Base-by-base conservation (phyloP, 1,140 invertebrate genomes). In the Nomia melanderi region DNA sequence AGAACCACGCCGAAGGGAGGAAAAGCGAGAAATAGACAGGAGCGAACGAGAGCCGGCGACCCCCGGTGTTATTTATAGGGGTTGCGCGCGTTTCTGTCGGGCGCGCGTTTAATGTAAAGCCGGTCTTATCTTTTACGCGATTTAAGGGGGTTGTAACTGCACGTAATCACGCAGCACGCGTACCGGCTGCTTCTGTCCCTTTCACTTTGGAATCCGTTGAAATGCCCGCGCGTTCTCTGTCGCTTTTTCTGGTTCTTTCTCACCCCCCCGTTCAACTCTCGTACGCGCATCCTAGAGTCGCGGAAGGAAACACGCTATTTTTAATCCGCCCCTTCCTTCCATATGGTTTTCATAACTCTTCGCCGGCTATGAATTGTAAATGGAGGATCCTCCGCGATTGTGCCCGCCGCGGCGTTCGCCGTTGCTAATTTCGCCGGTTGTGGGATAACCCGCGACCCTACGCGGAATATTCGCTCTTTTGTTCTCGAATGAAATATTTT, bases 101-200 rank as follows among this genome's bases (percentile, higher is more conserved):
- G 76, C 70, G 73, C 69, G 57, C 69, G 83, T 79, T 86, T 86
- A 83, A 85, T 77, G 83, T 81, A 85, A 85, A 85, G 83, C 77
- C 70, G 66, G 81, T 56, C 83, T 85, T 86, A 86, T 86, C 84
- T 86, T 85, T 85, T 83, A 83, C 80, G 77, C 83, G 83, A 86
- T 86, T 86, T 86, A 85, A 85, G 77, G 73, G 79, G 70, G 62
- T 79, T 83, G 82, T 85, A 85, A 85, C 83, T 82, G 79, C 82
- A n/a, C 82, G 79, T 85, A 85, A 85, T 85, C 83, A 85, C 83
- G 83, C 83, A 85, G 82, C 64, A 77, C 83, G 66, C 53, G 62
- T 83, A 67, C 36, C 56, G 7, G 14, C 27, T 29, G 63, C 9
- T n/a, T n/a, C 23, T 62, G 62, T 84, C 75, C 79, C 78, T 69